Percentiles rank a stretch among this genome's conserved stretches.
Conservation (phyloP, 1,140 invertebrate genomes). For the Ceratina japonica region DNA sequence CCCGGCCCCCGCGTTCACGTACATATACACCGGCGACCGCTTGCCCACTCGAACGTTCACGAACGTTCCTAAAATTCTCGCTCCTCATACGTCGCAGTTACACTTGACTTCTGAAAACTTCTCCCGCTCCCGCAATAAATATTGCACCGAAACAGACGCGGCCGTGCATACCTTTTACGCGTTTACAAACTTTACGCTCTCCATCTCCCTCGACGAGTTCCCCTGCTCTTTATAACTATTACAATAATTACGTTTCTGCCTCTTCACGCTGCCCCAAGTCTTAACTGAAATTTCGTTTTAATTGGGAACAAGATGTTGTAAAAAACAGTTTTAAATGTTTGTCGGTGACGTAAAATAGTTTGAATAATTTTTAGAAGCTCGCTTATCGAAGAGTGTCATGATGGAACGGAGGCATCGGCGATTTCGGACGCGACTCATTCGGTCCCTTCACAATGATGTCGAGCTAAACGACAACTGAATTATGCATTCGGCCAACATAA, state of each 20-base stretch:
- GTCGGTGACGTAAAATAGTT: too few species aligned
- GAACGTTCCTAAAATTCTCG: conserved; percentile 6
- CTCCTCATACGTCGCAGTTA: neutral
- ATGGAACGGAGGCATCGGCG: too few species aligned
- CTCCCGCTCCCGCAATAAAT: neutral
- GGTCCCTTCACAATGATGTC: conserved; percentile 37
- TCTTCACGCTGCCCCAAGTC: too few species aligned
- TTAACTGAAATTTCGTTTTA: too few species aligned
- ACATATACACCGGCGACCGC: neutral
- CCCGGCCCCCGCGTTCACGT: neutral
- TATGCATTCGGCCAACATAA: conserved; percentile 56
- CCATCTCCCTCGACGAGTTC: neutral
- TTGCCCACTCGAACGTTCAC: conserved; percentile 1
- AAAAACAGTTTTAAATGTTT: too few species aligned
- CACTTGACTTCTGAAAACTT: neutral
- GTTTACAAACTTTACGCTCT: neutral
- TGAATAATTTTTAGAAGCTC: too few species aligned
- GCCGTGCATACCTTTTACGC: neutral
- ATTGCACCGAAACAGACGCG: neutral
- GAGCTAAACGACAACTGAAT: conserved; percentile 46
- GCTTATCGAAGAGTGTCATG: too few species aligned
- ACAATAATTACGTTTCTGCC: neutral
- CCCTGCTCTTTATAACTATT: too few species aligned
- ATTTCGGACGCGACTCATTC: neutral
- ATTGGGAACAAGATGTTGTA: too few species aligned